A percentile compares a stretch with the other conserved stretches of the same genome.
Conservation (phyloP, 2,113 vertebrate species). For the Aramus guarauna region DNA sequence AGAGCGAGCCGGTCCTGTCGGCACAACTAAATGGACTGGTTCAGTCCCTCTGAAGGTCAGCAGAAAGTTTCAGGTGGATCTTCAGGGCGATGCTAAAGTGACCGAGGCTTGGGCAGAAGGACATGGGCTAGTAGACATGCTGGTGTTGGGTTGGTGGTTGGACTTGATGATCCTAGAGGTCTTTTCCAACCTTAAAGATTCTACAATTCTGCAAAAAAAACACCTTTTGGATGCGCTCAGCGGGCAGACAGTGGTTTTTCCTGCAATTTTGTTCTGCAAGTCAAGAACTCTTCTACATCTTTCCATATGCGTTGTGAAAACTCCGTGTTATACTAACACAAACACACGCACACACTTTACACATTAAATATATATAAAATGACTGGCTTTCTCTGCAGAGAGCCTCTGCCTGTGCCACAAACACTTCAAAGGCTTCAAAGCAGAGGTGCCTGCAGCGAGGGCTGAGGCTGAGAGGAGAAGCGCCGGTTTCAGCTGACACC, state of each 20-base stretch:
- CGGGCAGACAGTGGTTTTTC: accelerated
- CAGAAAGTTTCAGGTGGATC: accelerated
- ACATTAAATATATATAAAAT: constrained; percentile 1
- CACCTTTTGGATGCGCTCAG: not conserved
- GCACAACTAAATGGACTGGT: not conserved
- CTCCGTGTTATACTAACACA: not conserved
- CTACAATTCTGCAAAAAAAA: no score
- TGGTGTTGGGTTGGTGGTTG: no score
- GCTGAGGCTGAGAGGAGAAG: constrained; percentile 17
- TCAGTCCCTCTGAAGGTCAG: not conserved
- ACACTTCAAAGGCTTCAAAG: constrained; percentile 66
- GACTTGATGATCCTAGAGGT: no score
- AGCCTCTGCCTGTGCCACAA: not conserved
- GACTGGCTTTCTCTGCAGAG: not conserved
- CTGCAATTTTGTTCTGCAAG: not conserved
- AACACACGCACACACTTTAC: not conserved
- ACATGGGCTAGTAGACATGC: no score
- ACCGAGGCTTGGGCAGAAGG: not conserved
- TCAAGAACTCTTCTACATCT: not conserved
- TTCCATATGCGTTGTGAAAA: not conserved
- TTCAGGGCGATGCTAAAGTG: not conserved
- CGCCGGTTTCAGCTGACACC: constrained; percentile 11
- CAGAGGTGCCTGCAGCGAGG: constrained; percentile 25
- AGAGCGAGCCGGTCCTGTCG: accelerated
- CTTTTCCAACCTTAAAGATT: no score